Base-by-base conservation (phyloP, 2,113 vertebrate species). In the Crocuta crocuta region DNA sequence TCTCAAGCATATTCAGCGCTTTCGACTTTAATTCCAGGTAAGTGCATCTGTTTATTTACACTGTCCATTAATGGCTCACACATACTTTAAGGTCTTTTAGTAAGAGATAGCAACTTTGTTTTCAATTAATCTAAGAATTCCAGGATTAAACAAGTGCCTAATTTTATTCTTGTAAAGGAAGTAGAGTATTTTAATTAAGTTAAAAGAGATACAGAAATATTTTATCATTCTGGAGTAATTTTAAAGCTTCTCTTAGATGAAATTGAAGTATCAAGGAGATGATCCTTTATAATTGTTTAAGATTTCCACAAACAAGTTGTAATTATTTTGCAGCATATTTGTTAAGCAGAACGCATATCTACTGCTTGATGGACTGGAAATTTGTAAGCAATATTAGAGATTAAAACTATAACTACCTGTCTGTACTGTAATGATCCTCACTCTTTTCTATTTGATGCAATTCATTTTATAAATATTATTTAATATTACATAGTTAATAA, bases 21-120 rank as follows among this genome's bases (percentile, higher is more conserved):
- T 88, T 55, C 74, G 50, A 55, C 78, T 95, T 78, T 39, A 50
- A 84, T 45, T 53, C 19, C 94, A 94, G 95, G 97, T 97, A 81
- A 96, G 97, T 92, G 63, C 24, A 53, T 96, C 45, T 94, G 5
- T 79, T 93, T 70, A 61, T 82, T 95, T 71, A n/a, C 55, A 23
- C 23, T 80, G 0, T 55, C 5, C 28, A 5, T 48, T 81, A 48
- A 74, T 35, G 39, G 4, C 55, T 94, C 35, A 8, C 73, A 63
- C 43, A 19, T 55, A 61, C 58, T 31, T 5, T 7, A n/a, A 16
- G 78, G 43, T 28, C n/a, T 95, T 80, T 96, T 23, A 43, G 11
- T 23, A 88, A 71, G 48, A 90, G 71, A 43, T 6, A 79, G 45
- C 53, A 95, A 96, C 71, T 98, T 97, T 78, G 68, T 90, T 96